Base-by-base conservation (phyloP, 2,888 invertebrate genomes). In the Phengaris alcon region DNA sequence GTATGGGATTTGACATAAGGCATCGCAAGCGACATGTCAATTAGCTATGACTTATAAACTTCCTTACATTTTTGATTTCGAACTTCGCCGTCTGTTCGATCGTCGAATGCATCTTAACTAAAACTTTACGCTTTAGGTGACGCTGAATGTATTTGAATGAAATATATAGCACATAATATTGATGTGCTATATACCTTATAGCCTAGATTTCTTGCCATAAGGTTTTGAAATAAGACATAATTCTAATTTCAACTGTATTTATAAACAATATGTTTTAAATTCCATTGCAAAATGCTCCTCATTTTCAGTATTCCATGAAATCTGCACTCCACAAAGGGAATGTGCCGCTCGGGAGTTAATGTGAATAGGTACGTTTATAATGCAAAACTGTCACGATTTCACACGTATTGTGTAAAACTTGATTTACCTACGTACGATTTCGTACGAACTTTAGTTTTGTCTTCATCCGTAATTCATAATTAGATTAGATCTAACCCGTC, bases 281-380 rank as follows among this genome's bases (percentile, higher is more conserved):
- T 70, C 6, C 8, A 48, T 70, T 51, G 70, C 15, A 70, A 48
- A 69, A 48, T 48, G 10, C 15, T 13, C 15, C 69, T 70, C 48
- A 52, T 70, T 70, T 54, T 54, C 54, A 72, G 22, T 72, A 13
- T 52, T 54, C 48, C 68, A 46, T 44, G 35, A 35, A 44, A 68
- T 10, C 44, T 68, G 68, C 44, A 70, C 52, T 13, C 35, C 54
- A 72, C 54, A 72, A 72, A 72, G 72, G 54, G 54, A 54, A n/a
- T 48, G 48, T 48, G 13, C 7, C 52, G 52, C 52, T 54, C 13
- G 70, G 44, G 35, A 52, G 22, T 48, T 70, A 70, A 51, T 72
- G 54, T 35, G 72, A 51, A 72, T 48, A n/a, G n/a, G n/a, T n/a
- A 15, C 72, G 72, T 72, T 72, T 35, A 72, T 72, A 72, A 72